Conservation (phyloP, 2,888 invertebrate species). For the Hyppa rectilinea region DNA sequence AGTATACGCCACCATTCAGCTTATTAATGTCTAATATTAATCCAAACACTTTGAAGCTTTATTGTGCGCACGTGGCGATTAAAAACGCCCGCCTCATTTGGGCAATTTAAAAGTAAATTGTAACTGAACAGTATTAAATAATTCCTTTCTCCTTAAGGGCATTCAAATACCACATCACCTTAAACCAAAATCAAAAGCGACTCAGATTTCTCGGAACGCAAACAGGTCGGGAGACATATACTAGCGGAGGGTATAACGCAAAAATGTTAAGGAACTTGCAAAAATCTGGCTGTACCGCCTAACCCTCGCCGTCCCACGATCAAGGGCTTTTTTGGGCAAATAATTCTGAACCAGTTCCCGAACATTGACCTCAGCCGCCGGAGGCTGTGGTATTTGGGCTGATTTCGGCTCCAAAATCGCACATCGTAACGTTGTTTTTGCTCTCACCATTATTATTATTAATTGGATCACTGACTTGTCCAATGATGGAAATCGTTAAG, state of each 20-base stretch:
- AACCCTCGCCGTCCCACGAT: conserved; percentile 70
- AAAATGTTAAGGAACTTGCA: conserved; percentile 73
- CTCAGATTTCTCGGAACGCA: conserved; percentile 47
- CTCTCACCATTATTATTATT: conserved; percentile 86
- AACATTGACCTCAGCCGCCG: conserved; percentile 79
- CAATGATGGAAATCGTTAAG: conserved; percentile 81
- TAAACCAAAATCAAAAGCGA: conserved; percentile 58
- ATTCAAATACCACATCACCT: conserved; percentile 59
- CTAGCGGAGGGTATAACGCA: conserved; percentile 62
- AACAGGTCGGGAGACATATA: conserved; percentile 53
- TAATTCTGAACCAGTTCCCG: conserved; percentile 84
- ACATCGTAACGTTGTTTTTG: conserved; percentile 87
- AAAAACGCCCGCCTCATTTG: conserved; percentile 48
- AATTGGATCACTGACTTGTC: conserved; percentile 86
- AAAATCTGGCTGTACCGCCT: conserved; percentile 70
- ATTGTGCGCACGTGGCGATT: conserved; percentile 33
- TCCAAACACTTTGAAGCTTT: conserved; percentile 36
- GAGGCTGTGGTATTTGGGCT: conserved; percentile 83
- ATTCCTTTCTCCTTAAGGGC: conserved; percentile 55
- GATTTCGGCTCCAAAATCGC: conserved; percentile 87
- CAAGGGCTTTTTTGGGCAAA: conserved; percentile 87
- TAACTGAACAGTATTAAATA: conserved; percentile 60
- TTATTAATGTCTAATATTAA: conserved; percentile 50
- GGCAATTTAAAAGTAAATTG: conserved; percentile 60
- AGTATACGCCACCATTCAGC: conserved; percentile 16